These are phyloP conservation scores for Urosaurus nigricauda DNA, from an alignment of 2,797 vertebrate species.

Conservation along the genomic window DNA sequence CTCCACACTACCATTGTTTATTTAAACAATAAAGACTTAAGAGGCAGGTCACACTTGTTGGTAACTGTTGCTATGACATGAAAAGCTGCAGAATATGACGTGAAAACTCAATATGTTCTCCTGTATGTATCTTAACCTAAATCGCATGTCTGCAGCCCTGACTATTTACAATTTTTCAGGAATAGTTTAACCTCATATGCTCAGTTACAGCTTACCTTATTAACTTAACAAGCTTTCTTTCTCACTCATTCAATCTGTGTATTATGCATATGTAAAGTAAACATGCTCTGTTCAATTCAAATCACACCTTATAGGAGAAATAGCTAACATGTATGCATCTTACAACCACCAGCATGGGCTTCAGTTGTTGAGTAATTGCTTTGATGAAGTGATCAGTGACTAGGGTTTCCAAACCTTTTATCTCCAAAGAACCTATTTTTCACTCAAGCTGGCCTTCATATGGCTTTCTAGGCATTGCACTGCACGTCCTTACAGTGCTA, in stretches of 20 bases:
- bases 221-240: background rate
- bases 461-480: too few species aligned
- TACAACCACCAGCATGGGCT: background rate
- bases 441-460: background rate
- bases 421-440: background rate
- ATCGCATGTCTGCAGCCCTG: background rate
- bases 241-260: background rate
- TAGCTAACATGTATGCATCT: background rate
- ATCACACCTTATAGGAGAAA: background rate
- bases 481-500: too few species aligned
- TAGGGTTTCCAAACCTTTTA: background rate
- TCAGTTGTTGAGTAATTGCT: background rate
- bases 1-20: background rate
- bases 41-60: background rate
- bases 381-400: background rate
- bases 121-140: background rate
- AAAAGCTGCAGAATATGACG: slow-evolving; percentile 3
- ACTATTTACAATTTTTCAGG: background rate
- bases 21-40: background rate
- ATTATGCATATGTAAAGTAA: background rate
- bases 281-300: background rate
- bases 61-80: background rate
- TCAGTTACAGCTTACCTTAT: background rate
- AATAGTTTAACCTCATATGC: background rate
- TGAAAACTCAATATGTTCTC: background rate